Evolutionary conservation across 35 echinoderm and acorn worm genomes (phyloP).

Genomic region (Diadema setosum): DNA sequence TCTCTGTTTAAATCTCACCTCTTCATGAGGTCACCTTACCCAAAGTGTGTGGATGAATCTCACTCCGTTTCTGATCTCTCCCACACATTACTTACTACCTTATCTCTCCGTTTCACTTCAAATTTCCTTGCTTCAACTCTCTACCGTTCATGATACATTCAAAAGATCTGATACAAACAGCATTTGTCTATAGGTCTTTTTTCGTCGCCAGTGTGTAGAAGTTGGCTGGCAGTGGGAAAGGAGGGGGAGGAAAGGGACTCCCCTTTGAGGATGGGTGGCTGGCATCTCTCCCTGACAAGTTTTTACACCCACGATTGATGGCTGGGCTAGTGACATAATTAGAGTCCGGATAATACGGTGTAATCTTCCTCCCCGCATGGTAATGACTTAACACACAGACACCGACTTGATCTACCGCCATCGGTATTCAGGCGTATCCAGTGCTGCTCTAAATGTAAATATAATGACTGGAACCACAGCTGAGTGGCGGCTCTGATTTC

Average conservation of each 20-base stretch:
- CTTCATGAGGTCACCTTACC: background rate
- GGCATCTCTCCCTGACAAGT: background rate
- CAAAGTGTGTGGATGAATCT: background rate
- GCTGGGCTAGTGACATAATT: slow-evolving; percentile 17
- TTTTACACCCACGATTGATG: background rate
- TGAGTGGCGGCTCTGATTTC: no score
- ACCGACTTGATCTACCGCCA: background rate
- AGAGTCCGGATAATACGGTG: slow-evolving; percentile 17
- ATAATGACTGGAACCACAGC: background rate
- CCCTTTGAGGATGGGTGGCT: no score
- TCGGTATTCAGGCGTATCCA: background rate
- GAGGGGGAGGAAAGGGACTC: no score
- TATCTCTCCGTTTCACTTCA: background rate
- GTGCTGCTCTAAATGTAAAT: slow-evolving; percentile 6
- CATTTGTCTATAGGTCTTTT: background rate
- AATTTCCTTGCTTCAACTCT: background rate
- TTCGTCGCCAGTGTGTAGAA: background rate
- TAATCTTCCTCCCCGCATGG: background rate
- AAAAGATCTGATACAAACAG: no score
- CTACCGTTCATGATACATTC: background rate
- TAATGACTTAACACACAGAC: slow-evolving; percentile 13
- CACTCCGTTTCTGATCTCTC: background rate
- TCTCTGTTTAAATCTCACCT: background rate
- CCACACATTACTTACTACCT: background rate
- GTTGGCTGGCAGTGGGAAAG: background rate